Evolutionary conservation across 2,113 vertebrate genomes (phyloP).

Genomic region (Accipiter cooperii): DNA sequence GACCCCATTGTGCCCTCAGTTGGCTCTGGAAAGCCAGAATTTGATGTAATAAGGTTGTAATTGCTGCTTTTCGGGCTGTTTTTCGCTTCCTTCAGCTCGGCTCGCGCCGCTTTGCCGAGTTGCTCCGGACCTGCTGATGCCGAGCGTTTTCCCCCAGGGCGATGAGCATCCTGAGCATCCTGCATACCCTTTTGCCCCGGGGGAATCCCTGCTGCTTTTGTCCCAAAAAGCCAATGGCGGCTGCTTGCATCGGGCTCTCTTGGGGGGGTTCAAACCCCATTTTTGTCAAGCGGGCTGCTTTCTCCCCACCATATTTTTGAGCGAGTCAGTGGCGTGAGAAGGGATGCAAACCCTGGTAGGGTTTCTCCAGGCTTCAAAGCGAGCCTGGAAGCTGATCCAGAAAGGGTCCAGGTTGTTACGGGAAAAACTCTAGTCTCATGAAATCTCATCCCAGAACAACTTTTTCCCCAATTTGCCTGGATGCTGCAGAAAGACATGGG

Average conservation of each 20-base stretch:
- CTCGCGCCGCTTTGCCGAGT: background rate
- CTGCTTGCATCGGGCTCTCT: background rate
- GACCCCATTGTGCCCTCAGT: background rate
- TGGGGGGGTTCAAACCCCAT: rapidly evolving
- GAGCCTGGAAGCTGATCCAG: background rate
- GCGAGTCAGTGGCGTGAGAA: rapidly evolving
- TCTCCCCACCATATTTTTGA: background rate
- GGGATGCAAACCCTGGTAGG: too few relatives aligned
- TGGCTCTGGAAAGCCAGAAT: background rate
- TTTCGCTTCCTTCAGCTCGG: rapidly evolving
- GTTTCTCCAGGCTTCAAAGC: background rate
- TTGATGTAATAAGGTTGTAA: background rate
- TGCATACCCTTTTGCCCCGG: rapidly evolving
- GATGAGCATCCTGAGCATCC: rapidly evolving
- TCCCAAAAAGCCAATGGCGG: rapidly evolving
- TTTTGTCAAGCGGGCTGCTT: background rate
- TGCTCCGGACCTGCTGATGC: too few relatives aligned
- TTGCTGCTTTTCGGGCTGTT: background rate
- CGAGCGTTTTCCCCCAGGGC: rapidly evolving
- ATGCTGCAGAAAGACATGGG: rapidly evolving
- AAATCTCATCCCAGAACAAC: background rate
- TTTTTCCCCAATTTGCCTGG: background rate
- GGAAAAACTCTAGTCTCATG: rapidly evolving
- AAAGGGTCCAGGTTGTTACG: rapidly evolving
- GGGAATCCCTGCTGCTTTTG: rapidly evolving